Evolutionary conservation across 2,888 invertebrate species (phyloP), one percentile per base, ranked within the genome.

Genomic region (Eupeodes luniger): DNA sequence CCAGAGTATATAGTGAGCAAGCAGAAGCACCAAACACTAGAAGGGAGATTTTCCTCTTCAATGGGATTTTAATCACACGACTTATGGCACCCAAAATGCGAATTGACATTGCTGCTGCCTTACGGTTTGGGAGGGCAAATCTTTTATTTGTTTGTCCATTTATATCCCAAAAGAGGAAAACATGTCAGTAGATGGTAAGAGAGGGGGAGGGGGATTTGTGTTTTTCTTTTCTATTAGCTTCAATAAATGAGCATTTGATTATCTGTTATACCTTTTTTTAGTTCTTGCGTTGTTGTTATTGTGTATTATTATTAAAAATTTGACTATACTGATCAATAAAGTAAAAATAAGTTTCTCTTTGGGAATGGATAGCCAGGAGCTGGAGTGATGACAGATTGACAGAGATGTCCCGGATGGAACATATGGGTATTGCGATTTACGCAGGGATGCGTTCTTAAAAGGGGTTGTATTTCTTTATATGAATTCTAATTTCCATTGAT

Each of bases 51-150:
- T 88, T 88, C 85, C 87, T 85, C 85, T 85, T 85, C 92, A 91
- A 93, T 92, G 93, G 91, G 92, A 91, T 92, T 93, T 92, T 93
- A 93, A 93, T 93, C 92, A 93, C 92, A 92, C 92, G 92, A 93
- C 93, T 93, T 93, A 93, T 93, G 93, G 92, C 93, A 93, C 93
- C 92, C 92, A 91, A 91, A 91, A 93, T 92, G 91, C 92, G 91
- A 92, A 92, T 92, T 92, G 93, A 93, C 93, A 93, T 92, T 70
- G 70, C 70, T 62, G 4, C 11, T 88, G 81, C 84, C 59, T 27
- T 81, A 72, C 61, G 64, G 74, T 81, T 27, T 74, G 84, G 67
- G 75, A 79, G 84, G 77, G 81, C 81, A 81, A 84, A 84, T 84
- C 77, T 79, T 83, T 82, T 76, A 84, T 81, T 85, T 79, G 81